These are phyloP conservation scores for Theretra japonica DNA, from an alignment of 2,888 invertebrate species.

Conservation along the genomic window DNA sequence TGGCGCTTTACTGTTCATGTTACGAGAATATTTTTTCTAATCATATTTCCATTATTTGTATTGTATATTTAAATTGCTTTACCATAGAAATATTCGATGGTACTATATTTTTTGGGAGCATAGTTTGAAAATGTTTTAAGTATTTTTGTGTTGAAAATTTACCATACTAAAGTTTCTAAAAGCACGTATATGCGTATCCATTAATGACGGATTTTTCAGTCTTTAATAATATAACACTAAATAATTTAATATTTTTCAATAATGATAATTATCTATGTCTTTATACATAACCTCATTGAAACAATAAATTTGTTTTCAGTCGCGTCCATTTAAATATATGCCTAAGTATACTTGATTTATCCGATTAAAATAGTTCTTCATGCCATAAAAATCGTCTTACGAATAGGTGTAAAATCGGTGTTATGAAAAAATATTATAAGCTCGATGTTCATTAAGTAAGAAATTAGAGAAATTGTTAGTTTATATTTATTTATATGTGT, in stretches of 20 bases:
- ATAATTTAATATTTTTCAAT: background rate
- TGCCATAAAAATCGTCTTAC: conserved; percentile 13
- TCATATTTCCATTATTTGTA: background rate
- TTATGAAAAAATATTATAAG: conserved; percentile 18
- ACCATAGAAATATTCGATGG: background rate
- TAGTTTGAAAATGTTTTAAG: background rate
- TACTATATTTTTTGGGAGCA: conserved; percentile 2
- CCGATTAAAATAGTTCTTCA: background rate
- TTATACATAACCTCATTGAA: background rate
- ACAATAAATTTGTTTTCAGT: background rate
- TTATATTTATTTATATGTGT: conserved; percentile 20
- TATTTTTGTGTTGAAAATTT: background rate
- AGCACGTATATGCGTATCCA: background rate
- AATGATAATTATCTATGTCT: background rate
- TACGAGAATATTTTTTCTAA: conserved; percentile 17
- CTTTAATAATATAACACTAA: background rate
- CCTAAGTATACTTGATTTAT: conserved; percentile 10
- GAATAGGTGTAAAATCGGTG: conserved; percentile 19
- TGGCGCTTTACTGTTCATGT: too few relatives aligned
- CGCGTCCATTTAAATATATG: background rate
- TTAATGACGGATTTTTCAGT: background rate
- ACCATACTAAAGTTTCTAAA: background rate
- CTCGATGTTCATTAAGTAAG: conserved; percentile 26
- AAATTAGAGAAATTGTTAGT: conserved; percentile 15
- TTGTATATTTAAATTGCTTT: background rate